A percentile compares a stretch with the other conserved stretches of the same genome.
These are phyloP conservation scores for Cheilosia variabilis DNA, from an alignment of 2,888 invertebrate species.

Conservation along the genomic window DNA sequence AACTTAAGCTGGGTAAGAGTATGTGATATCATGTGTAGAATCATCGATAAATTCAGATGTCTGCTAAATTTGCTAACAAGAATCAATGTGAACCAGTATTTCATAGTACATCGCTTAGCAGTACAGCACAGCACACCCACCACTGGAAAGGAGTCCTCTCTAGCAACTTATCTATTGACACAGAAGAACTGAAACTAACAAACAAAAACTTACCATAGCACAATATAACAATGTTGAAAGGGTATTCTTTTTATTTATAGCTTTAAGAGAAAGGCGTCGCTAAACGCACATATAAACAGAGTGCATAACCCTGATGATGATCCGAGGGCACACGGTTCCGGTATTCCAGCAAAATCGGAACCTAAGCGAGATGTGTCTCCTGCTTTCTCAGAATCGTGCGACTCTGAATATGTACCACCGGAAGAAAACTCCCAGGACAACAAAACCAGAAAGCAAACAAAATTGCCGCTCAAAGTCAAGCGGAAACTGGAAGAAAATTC, in stretches of 20 bases:
- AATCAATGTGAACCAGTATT: no score
- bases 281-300: slow-evolving; percentile 47
- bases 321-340: not conserved
- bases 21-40: no score
- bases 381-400: slow-evolving; percentile 19
- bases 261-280: slow-evolving; percentile 56
- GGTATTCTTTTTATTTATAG: slow-evolving; percentile 1
- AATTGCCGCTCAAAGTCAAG: slow-evolving; percentile 7
- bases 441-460: not conserved
- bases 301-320: slow-evolving; percentile 36
- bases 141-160: no score
- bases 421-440: slow-evolving; percentile 9
- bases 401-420: slow-evolving; percentile 46
- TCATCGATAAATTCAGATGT: no score
- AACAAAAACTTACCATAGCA: not conserved
- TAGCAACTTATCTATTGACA: no score
- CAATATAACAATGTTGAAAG: not conserved
- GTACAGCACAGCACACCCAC: no score
- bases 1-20: no score
- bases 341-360: not conserved
- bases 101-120: no score
- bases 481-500: slow-evolving; percentile 1
- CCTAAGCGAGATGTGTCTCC: not conserved
- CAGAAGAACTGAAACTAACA: no score
- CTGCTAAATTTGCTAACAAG: no score